phyloP scores from a whole-genome alignment of 2,888 invertebrate species.

The Hyalella azteca region DNA sequence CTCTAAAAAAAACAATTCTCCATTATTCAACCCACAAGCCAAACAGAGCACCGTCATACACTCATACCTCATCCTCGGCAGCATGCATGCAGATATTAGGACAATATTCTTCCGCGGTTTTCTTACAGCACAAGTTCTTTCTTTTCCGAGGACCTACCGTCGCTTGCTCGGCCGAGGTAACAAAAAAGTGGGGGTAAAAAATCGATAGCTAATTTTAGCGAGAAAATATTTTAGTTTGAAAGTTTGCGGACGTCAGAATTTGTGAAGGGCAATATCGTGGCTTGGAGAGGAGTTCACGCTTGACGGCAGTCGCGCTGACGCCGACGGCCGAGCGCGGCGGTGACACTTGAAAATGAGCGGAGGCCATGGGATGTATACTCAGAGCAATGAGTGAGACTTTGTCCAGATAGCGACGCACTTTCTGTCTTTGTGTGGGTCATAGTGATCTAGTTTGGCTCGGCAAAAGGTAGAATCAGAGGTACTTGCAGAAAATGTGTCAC shows the following conservation, averaged over 20 bases:
- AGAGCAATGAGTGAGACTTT: background rate
- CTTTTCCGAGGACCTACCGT: too few relatives aligned
- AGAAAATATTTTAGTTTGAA: slow-evolving; percentile 26
- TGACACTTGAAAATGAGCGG: background rate
- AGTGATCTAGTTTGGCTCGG: too few relatives aligned
- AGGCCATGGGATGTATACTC: background rate
- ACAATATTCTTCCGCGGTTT: background rate
- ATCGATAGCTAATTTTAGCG: slow-evolving; percentile 36
- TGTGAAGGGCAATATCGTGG: slow-evolving; percentile 31
- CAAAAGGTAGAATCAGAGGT: too few relatives aligned
- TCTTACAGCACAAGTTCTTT: too few relatives aligned
- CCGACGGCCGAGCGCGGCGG: background rate
- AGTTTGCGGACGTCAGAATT: slow-evolving; percentile 35
- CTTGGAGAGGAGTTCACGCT: background rate
- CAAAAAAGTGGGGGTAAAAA: slow-evolving; percentile 3
- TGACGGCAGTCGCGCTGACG: background rate
- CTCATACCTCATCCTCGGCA: too few relatives aligned
- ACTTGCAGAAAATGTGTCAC: background rate
- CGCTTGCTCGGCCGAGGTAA: slow-evolving; percentile 4
- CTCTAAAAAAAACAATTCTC: background rate
- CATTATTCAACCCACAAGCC: background rate
- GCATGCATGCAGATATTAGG: slow-evolving; percentile 7
- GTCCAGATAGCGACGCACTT: background rate
- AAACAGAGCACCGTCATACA: too few relatives aligned
- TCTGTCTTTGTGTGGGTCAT: background rate